phyloP scores from a whole-genome alignment of 2,113 vertebrate species.

The Nycticebus coucang region DNA sequence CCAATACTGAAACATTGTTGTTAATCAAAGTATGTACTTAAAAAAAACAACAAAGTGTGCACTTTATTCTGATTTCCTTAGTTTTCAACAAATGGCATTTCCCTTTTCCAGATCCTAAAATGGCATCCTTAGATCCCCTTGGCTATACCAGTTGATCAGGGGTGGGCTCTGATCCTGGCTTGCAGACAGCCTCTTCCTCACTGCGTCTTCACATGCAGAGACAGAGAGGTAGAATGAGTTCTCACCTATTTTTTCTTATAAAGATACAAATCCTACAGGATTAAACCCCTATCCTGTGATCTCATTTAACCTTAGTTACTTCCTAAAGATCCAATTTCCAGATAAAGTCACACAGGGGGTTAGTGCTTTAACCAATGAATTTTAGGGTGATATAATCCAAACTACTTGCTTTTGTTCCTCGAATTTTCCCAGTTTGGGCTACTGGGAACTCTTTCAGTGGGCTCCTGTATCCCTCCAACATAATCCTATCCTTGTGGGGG shows the following conservation, averaged over 20 bases:
- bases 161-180: neutral
- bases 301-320: neutral
- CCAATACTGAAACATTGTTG: neutral
- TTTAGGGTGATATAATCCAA: neutral
- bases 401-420: neutral
- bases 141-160: neutral
- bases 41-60: neutral
- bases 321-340: neutral
- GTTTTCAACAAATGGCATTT: neutral
- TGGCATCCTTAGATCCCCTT: neutral
- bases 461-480: neutral
- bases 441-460: neutral
- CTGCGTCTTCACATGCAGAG: neutral
- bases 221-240: neutral
- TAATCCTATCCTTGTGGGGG: neutral
- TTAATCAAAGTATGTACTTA: neutral
- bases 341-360: neutral
- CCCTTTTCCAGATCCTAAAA: neutral
- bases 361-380: neutral
- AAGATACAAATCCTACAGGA: neutral
- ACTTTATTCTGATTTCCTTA: neutral
- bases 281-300: neutral
- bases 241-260: neutral
- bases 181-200: neutral
- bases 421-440: neutral